Evolutionary conservation across 2,113 vertebrate species (phyloP), one percentile per base, ranked within the genome.

Genomic region (Geococcyx californianus): DNA sequence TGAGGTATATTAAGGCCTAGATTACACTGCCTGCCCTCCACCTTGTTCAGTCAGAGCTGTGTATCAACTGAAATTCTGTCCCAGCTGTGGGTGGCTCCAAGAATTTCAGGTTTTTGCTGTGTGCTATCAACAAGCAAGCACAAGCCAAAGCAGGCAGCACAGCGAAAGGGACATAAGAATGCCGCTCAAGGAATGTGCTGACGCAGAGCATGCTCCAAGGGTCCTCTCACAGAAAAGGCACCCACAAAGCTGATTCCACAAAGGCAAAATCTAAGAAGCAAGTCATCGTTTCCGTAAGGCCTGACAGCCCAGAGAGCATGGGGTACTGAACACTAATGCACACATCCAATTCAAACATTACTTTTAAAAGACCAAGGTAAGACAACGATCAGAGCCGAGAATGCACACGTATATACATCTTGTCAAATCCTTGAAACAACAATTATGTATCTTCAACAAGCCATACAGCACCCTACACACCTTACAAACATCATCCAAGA

Each of bases 261-360:
- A 40, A 86, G 55, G 45, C 28, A 36, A 23, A 28, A 34, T 19
- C 68, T 62, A 55, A 68, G 69, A 51, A 74, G 40, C 2, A 67
- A 66, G 13, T 9, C 47, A 16, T 8, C 4, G 6, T 51, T 10
- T 45, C 25, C 1, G 0, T 10, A 38, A 64, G 38, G 49, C 40
- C 59, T 14, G 10, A 8, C 1, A 0, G 25, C 45, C 26, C 28
- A 52, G 20, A 23, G 16, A 77, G 47, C 14, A 34, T 4, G 5
- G 28, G 28, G 7, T 64, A 28, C 33, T 25, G 31, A n/a, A n/a
- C 63, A 45, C 42, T 0, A 1, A 47, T 11, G n/a, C 20, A 33
- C 38, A 19, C 0, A 0, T n/a, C 28, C 3, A 11, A 34, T 10
- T 15, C 54, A 12, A n/a, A 44, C 3, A 21, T 9, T 3, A 62